Evolutionary conservation across 2,113 vertebrate species (phyloP), one percentile per base, ranked within the genome.

Genomic region (Ptilorrhoa leucosticta): DNA sequence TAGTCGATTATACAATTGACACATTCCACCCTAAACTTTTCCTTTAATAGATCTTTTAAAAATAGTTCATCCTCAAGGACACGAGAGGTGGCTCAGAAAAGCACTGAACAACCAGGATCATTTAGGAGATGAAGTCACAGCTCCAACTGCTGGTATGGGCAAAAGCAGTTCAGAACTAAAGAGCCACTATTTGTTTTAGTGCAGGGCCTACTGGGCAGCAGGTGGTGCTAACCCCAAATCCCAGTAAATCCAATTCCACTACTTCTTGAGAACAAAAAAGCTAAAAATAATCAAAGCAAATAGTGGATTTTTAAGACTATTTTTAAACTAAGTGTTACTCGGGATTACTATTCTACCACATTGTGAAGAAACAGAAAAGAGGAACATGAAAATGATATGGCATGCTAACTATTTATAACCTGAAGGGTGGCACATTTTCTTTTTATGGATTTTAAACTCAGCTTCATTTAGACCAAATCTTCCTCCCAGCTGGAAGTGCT

Each of bases 361-460:
- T 45, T 7, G 51, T 23, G 33, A 91, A 72, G 87, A 89, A 83
- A 76, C 2, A 54, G 57, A 23, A 39, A 39, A 93, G 78, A 81
- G 19, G 42, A 76, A 65, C 35, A 24, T 5, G 42, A 44, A 42
- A 85, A 91, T 35, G 66, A 91, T 91, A 61, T 5, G 27, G 82
- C 75, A 90, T 1, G 0, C 15, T 50, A 58, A 48, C 75, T 93
- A 96, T 89, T 94, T 93, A 89, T 93, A 83, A 82, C 57, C 72
- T 15, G 40, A 94, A 54, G 70, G 7, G 5, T 70, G 73, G 81
- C 84, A 96, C 75, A 58, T 80, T 87, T 93, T 93, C 75, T 91
- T 91, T 87, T 90, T 65, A 79, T 18, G 48, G 73, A 91, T 94
- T 89, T 94, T 87, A 95, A 68, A 61, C 86, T 83, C 85, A 50